Evolutionary conservation across 2,113 vertebrate genomes (phyloP).

Genomic region (Dascyllus trimaculatus): DNA sequence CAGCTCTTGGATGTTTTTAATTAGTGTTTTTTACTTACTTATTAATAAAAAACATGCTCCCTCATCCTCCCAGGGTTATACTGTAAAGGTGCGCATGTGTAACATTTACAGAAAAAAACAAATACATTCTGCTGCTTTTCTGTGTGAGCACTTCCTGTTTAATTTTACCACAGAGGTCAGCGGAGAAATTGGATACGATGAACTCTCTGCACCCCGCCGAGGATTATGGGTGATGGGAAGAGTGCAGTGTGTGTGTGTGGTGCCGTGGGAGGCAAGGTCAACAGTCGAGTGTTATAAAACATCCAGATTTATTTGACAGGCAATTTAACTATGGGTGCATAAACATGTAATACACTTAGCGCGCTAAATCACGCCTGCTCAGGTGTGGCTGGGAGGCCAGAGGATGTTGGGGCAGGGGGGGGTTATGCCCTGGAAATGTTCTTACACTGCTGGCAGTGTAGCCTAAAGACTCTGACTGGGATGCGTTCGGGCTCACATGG

Average conservation of each 20-base stretch:
- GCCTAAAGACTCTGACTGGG: too few relatives aligned
- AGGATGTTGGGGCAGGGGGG: background rate
- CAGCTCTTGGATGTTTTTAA: background rate
- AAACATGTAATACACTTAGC: conserved; percentile 32
- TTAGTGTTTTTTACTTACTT: too few relatives aligned
- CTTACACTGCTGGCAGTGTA: background rate
- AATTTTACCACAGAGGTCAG: conserved; percentile 24
- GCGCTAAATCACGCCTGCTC: conserved; percentile 26
- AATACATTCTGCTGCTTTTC: background rate
- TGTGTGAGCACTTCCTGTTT: conserved; percentile 4
- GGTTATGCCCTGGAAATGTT: background rate
- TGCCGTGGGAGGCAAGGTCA: conserved; percentile 46
- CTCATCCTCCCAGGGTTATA: too few relatives aligned
- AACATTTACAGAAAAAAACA: too few relatives aligned
- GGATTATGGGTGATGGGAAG: conserved; percentile 8
- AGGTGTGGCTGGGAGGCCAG: background rate
- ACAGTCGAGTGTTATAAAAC: conserved; percentile 37
- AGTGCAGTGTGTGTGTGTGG: background rate
- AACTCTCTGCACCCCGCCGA: conserved; percentile 11
- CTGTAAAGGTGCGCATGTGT: too few relatives aligned
- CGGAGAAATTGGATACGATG: conserved; percentile 25
- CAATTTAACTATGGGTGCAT: conserved; percentile 37
- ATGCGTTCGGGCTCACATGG: too few relatives aligned
- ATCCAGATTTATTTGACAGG: conserved; percentile 55
- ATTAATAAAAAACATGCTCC: too few relatives aligned